Conservation (phyloP, 2,113 vertebrate species). For the Eleginops maclovinus region DNA sequence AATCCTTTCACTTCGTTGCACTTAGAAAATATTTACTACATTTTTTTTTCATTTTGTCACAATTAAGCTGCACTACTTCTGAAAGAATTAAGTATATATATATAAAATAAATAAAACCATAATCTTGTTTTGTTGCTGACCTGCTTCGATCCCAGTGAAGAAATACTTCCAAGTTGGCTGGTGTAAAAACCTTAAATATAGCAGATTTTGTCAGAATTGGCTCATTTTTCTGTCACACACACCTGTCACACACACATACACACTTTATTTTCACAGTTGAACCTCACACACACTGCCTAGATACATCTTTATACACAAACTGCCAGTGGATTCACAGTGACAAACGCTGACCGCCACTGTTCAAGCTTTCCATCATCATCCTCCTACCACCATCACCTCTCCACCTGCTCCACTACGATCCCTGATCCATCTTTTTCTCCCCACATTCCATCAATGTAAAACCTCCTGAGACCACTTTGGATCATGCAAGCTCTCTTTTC, state of each 20-base stretch:
- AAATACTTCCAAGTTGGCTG: slow-evolving; percentile 19
- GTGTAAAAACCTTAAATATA: slow-evolving; percentile 22
- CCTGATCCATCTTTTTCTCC: neutral
- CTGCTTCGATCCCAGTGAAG: neutral
- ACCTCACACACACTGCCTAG: slow-evolving; percentile 12
- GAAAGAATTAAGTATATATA: neutral
- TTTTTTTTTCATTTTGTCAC: slow-evolving; percentile 11
- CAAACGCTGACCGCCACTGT: slow-evolving; percentile 16
- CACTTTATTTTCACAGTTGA: slow-evolving; percentile 14
- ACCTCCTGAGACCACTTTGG: slow-evolving; percentile 40
- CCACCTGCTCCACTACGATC: slow-evolving; percentile 12
- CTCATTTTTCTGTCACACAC: slow-evolving; percentile 54
- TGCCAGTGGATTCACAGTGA: slow-evolving; percentile 55
- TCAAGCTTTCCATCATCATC: slow-evolving; percentile 22
- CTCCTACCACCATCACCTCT: slow-evolving; percentile 27
- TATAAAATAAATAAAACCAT: slow-evolving; percentile 44
- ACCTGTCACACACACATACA: slow-evolving; percentile 3
- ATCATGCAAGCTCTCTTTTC: slow-evolving; percentile 25
- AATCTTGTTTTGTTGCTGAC: slow-evolving; percentile 13
- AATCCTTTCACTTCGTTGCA: slow-evolving; percentile 5
- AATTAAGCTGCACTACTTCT: slow-evolving; percentile 34
- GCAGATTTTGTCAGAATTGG: slow-evolving; percentile 17
- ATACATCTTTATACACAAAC: slow-evolving; percentile 56
- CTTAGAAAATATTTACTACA: slow-evolving; percentile 39
- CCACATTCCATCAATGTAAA: slow-evolving; percentile 11